These are phyloP conservation scores for Synanthedon formicaeformis DNA, from an alignment of 2,888 invertebrate genomes.

Conservation along the genomic window DNA sequence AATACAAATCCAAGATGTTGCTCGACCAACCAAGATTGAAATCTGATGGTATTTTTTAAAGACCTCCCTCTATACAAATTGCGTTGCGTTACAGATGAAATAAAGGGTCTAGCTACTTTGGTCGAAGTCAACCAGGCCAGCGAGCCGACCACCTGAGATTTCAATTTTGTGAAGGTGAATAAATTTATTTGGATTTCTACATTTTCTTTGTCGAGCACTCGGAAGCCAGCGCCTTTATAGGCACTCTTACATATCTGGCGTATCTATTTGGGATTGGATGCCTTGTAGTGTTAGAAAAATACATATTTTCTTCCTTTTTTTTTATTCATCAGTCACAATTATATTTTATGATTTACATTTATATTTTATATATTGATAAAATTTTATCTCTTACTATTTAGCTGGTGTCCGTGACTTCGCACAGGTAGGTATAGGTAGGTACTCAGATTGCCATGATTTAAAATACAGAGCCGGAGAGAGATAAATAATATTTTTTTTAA, in stretches of 20 bases:
- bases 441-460: too few relatives aligned
- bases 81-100: slow-evolving; percentile 14
- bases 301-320: not conserved
- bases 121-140: slow-evolving; percentile 22
- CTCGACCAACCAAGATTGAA: slow-evolving; percentile 23
- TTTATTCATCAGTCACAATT: not conserved
- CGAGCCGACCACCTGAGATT: slow-evolving; percentile 60
- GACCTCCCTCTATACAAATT: slow-evolving; percentile 13
- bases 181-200: slow-evolving; percentile 54
- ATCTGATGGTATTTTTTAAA: slow-evolving; percentile 14
- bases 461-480: too few relatives aligned
- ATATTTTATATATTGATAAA: too few relatives aligned
- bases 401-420: too few relatives aligned
- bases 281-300: not conserved
- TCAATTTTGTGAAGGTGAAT: slow-evolving; percentile 61
- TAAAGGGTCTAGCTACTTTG: slow-evolving; percentile 24
- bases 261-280: not conserved
- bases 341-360: too few relatives aligned
- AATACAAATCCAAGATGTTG: slow-evolving; percentile 50
- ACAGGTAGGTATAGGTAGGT: too few relatives aligned
- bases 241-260: too few relatives aligned
- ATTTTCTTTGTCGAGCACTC: slow-evolving; percentile 32
- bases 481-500: too few relatives aligned
- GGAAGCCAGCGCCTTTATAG: not conserved
- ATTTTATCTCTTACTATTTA: too few relatives aligned